Evolutionary conservation across 2,113 vertebrate genomes (phyloP).

Genomic region (Vulpes lagopus): DNA sequence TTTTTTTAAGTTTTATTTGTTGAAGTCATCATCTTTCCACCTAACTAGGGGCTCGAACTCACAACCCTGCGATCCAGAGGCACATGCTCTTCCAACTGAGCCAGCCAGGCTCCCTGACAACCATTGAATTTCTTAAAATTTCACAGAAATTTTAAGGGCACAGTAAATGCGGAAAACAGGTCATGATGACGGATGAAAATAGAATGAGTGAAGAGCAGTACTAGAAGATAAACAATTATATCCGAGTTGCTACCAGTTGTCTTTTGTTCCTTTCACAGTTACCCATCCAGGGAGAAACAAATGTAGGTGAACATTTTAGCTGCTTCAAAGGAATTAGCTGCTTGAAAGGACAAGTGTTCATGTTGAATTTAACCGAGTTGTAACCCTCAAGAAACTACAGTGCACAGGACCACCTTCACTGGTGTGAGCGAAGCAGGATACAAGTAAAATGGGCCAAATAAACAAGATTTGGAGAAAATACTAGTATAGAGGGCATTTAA

Average conservation of each 20-base stretch:
- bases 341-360: neutral
- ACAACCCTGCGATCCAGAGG: neutral
- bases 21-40: neutral
- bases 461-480: neutral
- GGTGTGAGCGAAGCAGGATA: neutral
- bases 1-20: neutral
- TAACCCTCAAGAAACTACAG: neutral
- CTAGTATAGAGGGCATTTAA: neutral
- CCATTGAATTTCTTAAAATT: neutral
- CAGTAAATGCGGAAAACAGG: neutral
- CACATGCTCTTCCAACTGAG: neutral
- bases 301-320: neutral
- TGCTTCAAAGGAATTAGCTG: slow-evolving; percentile 11
- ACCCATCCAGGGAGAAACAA: slow-evolving; percentile 27
- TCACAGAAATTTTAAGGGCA: neutral
- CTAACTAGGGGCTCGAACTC: neutral
- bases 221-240: neutral
- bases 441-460: neutral
- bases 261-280: slow-evolving; percentile 26
- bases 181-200: neutral
- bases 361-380: neutral
- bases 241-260: neutral
- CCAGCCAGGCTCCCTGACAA: neutral
- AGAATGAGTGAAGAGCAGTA: neutral
- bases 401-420: neutral